Evolutionary conservation across 2,113 vertebrate genomes (phyloP).

Genomic region (Hypocryptadius cinnamomeus): DNA sequence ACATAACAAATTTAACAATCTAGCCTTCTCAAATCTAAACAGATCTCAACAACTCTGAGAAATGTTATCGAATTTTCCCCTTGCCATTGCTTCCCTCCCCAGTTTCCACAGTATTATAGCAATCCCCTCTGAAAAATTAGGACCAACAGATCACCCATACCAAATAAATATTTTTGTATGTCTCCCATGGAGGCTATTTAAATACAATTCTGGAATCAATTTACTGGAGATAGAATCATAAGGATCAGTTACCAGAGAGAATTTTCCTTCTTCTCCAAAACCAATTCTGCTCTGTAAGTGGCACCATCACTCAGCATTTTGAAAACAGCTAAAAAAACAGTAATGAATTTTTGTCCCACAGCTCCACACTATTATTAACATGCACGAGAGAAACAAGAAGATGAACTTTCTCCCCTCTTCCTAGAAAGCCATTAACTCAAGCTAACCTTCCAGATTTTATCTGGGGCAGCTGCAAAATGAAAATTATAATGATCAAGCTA

Average conservation of each 20-base stretch:
- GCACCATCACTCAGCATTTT: background rate
- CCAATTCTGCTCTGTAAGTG: background rate
- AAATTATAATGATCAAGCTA: background rate
- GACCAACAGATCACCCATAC: background rate
- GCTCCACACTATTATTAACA: background rate
- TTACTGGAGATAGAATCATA: background rate
- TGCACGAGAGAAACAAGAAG: background rate
- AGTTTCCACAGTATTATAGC: background rate
- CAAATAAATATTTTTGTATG: background rate
- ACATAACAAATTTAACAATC: background rate
- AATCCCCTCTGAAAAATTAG: background rate
- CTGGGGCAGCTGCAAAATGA: background rate
- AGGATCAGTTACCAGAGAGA: background rate
- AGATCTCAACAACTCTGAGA: background rate
- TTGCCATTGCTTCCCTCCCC: background rate
- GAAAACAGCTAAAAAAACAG: background rate
- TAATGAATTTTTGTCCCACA: background rate
- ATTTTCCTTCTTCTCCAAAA: background rate
- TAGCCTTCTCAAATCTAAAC: background rate
- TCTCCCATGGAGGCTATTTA: background rate
- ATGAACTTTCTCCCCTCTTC: background rate
- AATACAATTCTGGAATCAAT: background rate
- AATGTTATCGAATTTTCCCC: background rate
- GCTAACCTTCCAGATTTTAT: background rate
- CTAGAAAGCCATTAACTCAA: slow-evolving; percentile 32